Conservation (phyloP, 2,113 vertebrate genomes). For the Otocyon megalotis region DNA sequence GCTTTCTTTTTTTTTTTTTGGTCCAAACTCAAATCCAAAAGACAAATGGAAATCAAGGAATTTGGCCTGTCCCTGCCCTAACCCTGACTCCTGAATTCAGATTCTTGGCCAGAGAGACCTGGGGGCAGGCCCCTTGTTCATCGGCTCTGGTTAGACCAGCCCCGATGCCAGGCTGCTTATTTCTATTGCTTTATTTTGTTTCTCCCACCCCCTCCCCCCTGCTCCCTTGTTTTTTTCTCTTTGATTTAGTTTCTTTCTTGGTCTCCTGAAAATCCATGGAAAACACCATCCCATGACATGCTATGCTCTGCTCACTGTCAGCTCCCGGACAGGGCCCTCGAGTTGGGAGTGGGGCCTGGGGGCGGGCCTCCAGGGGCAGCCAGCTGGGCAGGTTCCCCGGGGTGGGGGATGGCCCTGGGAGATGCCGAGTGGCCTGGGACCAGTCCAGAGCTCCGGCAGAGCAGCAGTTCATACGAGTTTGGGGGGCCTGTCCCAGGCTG, state of each 20-base stretch:
- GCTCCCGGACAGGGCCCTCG: slow-evolving; percentile 66
- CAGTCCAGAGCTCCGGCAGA: not conserved
- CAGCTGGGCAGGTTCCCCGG: not conserved
- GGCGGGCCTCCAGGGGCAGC: slow-evolving; percentile 71
- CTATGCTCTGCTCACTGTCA: slow-evolving; percentile 82
- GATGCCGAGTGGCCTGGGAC: not conserved
- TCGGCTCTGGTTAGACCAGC: slow-evolving; percentile 67
- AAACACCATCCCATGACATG: slow-evolving; percentile 87
- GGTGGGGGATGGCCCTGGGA: not conserved
- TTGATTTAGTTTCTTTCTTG: slow-evolving; percentile 76
- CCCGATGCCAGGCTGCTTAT: slow-evolving; percentile 60
- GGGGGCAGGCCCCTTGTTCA: slow-evolving; percentile 8
- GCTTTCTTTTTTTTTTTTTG: not conserved
- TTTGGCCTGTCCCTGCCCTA: slow-evolving; percentile 44
- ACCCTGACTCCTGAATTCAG: slow-evolving; percentile 45
- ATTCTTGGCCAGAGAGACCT: slow-evolving; percentile 51
- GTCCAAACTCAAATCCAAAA: slow-evolving; percentile 77
- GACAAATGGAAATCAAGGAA: slow-evolving; percentile 68
- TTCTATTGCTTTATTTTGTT: slow-evolving; percentile 69
- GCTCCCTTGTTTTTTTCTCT: slow-evolving; percentile 56
- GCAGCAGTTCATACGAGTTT: not conserved
- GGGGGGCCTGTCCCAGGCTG: slow-evolving; percentile 53
- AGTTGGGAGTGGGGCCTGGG: slow-evolving; percentile 43
- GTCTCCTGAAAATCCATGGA: slow-evolving; percentile 87
- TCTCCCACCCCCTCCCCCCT: not conserved